phyloP scores from a whole-genome alignment of 2,888 invertebrate species.

The Scaptomyza cyrtandrae region DNA sequence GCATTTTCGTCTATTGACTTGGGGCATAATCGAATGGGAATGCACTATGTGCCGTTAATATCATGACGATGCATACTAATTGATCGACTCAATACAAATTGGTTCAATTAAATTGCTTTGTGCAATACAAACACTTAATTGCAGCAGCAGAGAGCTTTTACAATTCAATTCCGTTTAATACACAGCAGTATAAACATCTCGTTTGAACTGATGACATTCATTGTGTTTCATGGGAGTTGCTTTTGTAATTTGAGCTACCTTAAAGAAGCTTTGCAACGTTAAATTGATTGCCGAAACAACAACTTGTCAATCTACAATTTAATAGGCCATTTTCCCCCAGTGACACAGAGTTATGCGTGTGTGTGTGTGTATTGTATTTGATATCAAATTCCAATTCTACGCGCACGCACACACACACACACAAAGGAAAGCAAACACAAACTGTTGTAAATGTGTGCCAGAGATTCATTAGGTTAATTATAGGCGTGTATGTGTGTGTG shows the following conservation, averaged over 20 bases:
- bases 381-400: conserved; percentile 8
- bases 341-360: conserved; percentile 9
- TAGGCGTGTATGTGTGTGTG: conserved; percentile 4
- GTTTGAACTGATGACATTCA: neutral
- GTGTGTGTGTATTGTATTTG: neutral
- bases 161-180: conserved; percentile 1
- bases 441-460: conserved; percentile 15
- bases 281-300: conserved; percentile 25
- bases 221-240: neutral
- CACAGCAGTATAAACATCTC: neutral
- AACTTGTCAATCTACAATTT: conserved; percentile 32
- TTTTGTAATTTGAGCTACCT: neutral
- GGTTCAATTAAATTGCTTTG: conserved; percentile 60
- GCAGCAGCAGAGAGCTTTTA: conserved; percentile 5
- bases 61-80: conserved; percentile 45
- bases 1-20: conserved; percentile 17
- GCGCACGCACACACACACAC: neutral
- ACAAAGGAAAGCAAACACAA: conserved; percentile 16
- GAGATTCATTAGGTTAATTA: conserved; percentile 54
- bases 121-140: conserved; percentile 49
- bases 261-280: conserved; percentile 13
- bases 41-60: conserved; percentile 17
- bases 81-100: conserved; percentile 49
- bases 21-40: conserved; percentile 29
- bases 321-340: neutral